Base-by-base conservation (phyloP, 2,113 vertebrate genomes). In the Loxodonta africana region DNA sequence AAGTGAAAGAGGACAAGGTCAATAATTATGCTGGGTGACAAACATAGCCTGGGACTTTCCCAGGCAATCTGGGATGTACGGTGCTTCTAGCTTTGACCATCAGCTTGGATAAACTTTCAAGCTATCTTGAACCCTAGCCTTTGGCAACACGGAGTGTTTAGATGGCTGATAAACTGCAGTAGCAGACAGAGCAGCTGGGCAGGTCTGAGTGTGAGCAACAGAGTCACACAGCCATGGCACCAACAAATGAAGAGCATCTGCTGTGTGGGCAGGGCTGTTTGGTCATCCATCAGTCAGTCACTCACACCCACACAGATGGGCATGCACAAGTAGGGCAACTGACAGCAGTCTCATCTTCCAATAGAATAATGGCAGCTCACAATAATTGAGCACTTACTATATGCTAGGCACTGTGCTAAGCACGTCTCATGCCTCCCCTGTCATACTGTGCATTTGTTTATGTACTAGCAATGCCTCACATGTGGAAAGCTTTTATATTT, bases 1-100 rank as follows among this genome's bases (percentile, higher is more conserved):
- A 94, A 86, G 11, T 62, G 33, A 94, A 92, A 94, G 46, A 89
- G 41, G 69, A 86, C 69, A 80, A 25, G 83, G 17, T 83, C 83
- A 67, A 90, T 84, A 88, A 95, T 90, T 48, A n/a, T 78, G 53
- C 15, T 53, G 63, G 21, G 25, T 8, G 8, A 46, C 7, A 53
- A 71, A 62, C 37, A 83, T 57, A 80, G 53, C 26, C 62, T 67
- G 28, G 17, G 33, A 77, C 1, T 74, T 44, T 76, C 30, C 5
- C 18, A 69, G 62, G 20, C 25, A 77, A 65, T 88, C 73, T 81
- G 81, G 28, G 15, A 28, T 77, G 28, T n/a, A 28, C 30, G n/a
- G 4, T 85, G 26, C 67, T 41, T 94, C 44, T 26, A 85, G 17
- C 25, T 30, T 96, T 67, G 74, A 77, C 44, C 20, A 53, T 65